Conservation (phyloP, 2,797 vertebrate species). For the Scomberomorus guttatus region DNA sequence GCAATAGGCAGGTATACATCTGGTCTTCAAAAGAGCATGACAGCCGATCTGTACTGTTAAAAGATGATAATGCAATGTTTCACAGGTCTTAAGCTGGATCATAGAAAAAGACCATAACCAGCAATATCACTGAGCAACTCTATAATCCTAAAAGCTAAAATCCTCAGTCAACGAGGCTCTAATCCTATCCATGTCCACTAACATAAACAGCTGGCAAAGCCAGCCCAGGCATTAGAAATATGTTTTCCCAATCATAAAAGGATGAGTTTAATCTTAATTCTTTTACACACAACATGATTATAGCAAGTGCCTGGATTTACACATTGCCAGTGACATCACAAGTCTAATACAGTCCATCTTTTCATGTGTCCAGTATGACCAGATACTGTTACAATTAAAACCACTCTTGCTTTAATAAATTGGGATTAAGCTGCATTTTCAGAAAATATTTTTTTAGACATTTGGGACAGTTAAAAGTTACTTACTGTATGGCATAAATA, state of each 20-base stretch:
- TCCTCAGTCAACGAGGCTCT: conserved; percentile 92
- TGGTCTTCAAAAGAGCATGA: conserved; percentile 43
- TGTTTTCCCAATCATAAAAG: conserved; percentile 77
- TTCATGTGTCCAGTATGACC: conserved; percentile 15
- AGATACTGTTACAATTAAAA: conserved; percentile 10
- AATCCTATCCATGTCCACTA: conserved; percentile 91
- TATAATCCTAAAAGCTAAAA: conserved; percentile 94
- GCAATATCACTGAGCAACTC: conserved; percentile 91
- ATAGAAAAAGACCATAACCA: conserved; percentile 82
- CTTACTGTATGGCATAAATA: neutral
- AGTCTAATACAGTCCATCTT: conserved; percentile 6
- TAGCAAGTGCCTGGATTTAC: conserved; percentile 76
- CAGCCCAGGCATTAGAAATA: conserved; percentile 72
- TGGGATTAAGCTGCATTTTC: conserved; percentile 9
- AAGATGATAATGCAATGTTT: conserved; percentile 71
- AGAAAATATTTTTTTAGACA: neutral
- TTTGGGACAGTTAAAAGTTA: neutral
- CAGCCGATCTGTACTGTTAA: conserved; percentile 50
- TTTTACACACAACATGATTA: conserved; percentile 73
- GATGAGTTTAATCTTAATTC: conserved; percentile 79
- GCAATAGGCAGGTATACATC: conserved; percentile 30
- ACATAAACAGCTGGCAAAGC: conserved; percentile 84
- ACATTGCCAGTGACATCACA: conserved; percentile 16
- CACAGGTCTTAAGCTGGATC: conserved; percentile 83
- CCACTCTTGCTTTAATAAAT: neutral